Base-by-base conservation (phyloP, 2,888 invertebrate genomes). In the Cantharis rustica region DNA sequence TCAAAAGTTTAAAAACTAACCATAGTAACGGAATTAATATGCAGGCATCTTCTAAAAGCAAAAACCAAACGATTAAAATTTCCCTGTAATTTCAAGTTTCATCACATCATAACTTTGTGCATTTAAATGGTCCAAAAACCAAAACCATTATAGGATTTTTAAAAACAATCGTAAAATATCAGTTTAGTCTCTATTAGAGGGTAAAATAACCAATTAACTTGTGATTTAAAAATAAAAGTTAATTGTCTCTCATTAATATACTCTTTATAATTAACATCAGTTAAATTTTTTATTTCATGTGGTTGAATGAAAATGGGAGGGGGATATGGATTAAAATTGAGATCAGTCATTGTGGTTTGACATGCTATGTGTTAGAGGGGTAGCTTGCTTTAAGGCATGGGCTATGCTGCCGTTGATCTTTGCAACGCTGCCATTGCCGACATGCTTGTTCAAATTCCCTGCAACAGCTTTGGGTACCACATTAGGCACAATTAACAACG, bases 321-420 rank as follows among this genome's bases (percentile, higher is more conserved):
- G 47, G n/a, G n/a, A n/a, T 47, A n/a, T 47, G 47, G 47, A 47
- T 47, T 47, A 47, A 47, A 47, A 47, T 13, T 47, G 13, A n/a
- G 80, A 80, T 87, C 86, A 87, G 86, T 87, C 87, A 75, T 84
- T 84, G 80, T 86, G 85, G 72, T 84, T 84, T 69, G 84, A 82
- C 63, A 86, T 83, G 72, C 85, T 85, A 79, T 84, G 86, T 13
- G 87, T 86, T 80, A 86, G 85, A 69, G 87, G 87, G 70, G 85
- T 84, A 70, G 86, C 86, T 78, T 85, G 84, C 73, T 83, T 84
- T 31, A 87, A 81, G 64, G 86, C 87, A 69, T 84, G 82, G 61
- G 85, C 85, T 26, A 87, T 85, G 68, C 85, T 83, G 69, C 84
- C 85, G 75, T 85, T 86, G 13, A 84, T 79, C 16, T 83, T 76